phyloP scores from a whole-genome alignment of 2,888 invertebrate species.

The Alloscopus bannaensis region DNA sequence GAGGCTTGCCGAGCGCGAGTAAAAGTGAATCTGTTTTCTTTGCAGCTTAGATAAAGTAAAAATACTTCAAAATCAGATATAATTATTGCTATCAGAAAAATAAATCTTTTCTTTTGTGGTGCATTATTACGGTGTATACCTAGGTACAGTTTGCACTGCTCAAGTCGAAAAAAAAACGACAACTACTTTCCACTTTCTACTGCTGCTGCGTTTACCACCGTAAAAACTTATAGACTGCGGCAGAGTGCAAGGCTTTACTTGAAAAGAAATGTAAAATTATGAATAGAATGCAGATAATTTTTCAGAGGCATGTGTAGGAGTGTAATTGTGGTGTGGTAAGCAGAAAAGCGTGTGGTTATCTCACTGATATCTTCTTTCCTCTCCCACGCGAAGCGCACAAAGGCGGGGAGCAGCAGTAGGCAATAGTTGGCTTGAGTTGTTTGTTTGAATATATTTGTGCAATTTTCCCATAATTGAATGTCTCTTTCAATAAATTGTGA shows the following conservation, averaged over 20 bases:
- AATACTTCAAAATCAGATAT: background rate
- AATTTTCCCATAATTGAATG: too few relatives aligned
- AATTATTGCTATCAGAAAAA: too few relatives aligned
- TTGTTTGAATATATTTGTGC: too few relatives aligned
- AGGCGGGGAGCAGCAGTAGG: too few relatives aligned
- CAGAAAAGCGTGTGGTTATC: background rate
- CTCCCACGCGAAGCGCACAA: background rate
- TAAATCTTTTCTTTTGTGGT: too few relatives aligned
- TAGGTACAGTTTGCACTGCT: background rate
- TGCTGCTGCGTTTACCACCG: too few relatives aligned
- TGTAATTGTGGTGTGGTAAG: background rate
- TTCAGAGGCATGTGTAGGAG: too few relatives aligned
- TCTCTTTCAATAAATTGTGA: too few relatives aligned
- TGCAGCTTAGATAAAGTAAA: background rate
- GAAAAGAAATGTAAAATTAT: background rate
- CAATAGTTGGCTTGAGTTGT: too few relatives aligned
- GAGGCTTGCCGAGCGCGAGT: too few relatives aligned
- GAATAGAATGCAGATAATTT: too few relatives aligned
- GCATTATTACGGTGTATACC: background rate
- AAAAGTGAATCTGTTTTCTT: background rate
- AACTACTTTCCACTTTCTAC: constrained; percentile 20
- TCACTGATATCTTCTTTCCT: background rate
- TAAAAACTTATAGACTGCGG: background rate
- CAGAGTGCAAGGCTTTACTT: background rate
- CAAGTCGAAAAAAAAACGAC: constrained; percentile 5